Evolutionary conservation across 1,140 invertebrate genomes (phyloP).

Genomic region (Drosophila ercepeae): DNA sequence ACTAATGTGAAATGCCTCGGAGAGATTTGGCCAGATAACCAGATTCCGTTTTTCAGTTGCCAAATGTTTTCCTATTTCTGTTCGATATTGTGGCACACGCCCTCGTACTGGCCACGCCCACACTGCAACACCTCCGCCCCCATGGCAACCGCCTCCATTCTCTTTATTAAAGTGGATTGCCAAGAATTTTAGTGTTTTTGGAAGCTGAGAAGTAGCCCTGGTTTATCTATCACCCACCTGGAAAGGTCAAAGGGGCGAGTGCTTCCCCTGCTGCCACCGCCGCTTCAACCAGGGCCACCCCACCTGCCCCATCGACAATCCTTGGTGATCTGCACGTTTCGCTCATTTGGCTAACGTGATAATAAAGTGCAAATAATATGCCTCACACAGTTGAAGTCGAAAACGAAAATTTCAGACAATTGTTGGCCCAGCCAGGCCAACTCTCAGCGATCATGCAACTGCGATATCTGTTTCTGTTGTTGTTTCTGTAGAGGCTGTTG

Average conservation of each 20-base stretch:
- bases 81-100: constrained; percentile 27
- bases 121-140: constrained; percentile 28
- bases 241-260: constrained; percentile 71
- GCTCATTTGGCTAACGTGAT: constrained; percentile 83
- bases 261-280: neutral
- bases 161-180: constrained; percentile 27
- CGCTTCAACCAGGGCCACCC: neutral
- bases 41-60: constrained; percentile 50
- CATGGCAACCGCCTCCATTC: constrained; percentile 15
- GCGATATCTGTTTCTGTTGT: constrained; percentile 45
- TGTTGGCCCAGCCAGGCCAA: constrained; percentile 41
- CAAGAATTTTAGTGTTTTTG: constrained; percentile 17
- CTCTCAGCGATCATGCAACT: constrained; percentile 39
- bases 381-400: constrained; percentile 62
- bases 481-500: too few species aligned
- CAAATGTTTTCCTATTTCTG: constrained; percentile 36
- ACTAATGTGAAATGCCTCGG: constrained; percentile 54
- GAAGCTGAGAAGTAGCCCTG: constrained; percentile 25
- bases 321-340: constrained; percentile 71
- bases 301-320: constrained; percentile 5
- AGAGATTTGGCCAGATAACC: constrained; percentile 47
- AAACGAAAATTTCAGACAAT: constrained; percentile 65
- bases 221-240: constrained; percentile 53
- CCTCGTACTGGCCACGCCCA: constrained; percentile 35
- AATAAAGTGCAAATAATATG: constrained; percentile 84